phyloP scores from a whole-genome alignment of 2,888 invertebrate genomes.

The Sturmia bella region DNA sequence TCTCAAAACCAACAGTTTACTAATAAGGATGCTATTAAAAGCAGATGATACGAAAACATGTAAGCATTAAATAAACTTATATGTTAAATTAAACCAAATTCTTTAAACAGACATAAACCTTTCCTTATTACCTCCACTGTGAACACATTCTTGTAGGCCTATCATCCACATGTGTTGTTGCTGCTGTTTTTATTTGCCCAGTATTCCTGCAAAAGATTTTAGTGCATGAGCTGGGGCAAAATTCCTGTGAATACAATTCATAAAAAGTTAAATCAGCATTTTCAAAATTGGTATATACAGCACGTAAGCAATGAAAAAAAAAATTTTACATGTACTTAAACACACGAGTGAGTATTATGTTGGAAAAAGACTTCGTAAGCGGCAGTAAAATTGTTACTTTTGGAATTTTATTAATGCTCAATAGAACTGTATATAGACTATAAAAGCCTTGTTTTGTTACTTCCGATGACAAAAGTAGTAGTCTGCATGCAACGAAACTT shows the following conservation, averaged over 20 bases:
- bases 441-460: conserved; percentile 52
- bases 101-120: no score
- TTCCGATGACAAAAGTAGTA: conserved; percentile 57
- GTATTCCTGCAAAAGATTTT: no score
- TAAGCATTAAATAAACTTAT: no score
- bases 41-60: no score
- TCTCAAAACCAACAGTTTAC: no score
- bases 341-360: no score
- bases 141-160: no score
- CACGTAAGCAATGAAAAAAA: conserved; percentile 39
- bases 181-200: no score
- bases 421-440: conserved; percentile 46
- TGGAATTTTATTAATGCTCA: conserved; percentile 35
- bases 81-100: no score
- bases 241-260: conserved; percentile 6
- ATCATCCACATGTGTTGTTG: no score
- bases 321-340: conserved; percentile 38
- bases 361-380: conserved; percentile 2
- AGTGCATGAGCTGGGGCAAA: neutral
- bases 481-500: conserved; percentile 34
- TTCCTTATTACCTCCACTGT: no score
- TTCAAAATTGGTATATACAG: conserved; percentile 1
- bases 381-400: conserved; percentile 11
- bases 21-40: no score
- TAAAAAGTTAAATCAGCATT: conserved; percentile 22